Evolutionary conservation across 2,113 vertebrate genomes (phyloP), one percentile per base, ranked within the genome.

Genomic region (Pardalotus punctatus): DNA sequence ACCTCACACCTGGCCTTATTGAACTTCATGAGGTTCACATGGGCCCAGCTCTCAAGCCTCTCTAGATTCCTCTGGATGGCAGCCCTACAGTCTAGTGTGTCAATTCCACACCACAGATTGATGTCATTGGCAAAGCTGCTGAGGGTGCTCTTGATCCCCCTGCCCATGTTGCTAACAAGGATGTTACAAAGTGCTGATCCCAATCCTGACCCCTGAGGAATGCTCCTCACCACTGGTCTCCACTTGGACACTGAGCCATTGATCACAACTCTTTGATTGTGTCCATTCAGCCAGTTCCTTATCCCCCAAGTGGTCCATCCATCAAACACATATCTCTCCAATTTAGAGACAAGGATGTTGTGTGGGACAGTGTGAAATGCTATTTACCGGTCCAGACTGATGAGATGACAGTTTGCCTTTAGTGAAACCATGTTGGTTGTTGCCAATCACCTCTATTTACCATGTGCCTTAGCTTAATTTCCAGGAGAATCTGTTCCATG

Each of bases 181-280:
- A 23, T 16, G 27, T 4, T 36, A 29, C 33, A 28, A 50, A 43
- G 10, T 38, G 15, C 23, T 51, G 23, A 5, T n/a, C 33, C n/a
- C 16, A 53, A 3, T 21, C 20, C n/a, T 66, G 23, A 40, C 14
- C 13, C 29, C 28, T 38, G 38, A 60, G 28, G 69, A 73, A 17
- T 0, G 0, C 2, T 28, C 24, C 5, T 38, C 28, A 45, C 18
- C 45, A 21, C 24, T 53, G 21, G 6, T 47, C 16, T 67, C 20
- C 45, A 40, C n/a, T 40, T n/a, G n/a, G 14, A 35, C 28, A 8
- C 6, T 24, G 43, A 81, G 12, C 23, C 23, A 33, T 24, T 38
- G 51, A 25, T 43, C 36, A 25, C 5, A 38, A n/a, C 28, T n/a
- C 13, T 45, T 28, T 29, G 12, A 45, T 12, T 51, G 33, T 45